Conservation (phyloP, 2,797 vertebrate genomes). For the Rhinatrema bivittatum region DNA sequence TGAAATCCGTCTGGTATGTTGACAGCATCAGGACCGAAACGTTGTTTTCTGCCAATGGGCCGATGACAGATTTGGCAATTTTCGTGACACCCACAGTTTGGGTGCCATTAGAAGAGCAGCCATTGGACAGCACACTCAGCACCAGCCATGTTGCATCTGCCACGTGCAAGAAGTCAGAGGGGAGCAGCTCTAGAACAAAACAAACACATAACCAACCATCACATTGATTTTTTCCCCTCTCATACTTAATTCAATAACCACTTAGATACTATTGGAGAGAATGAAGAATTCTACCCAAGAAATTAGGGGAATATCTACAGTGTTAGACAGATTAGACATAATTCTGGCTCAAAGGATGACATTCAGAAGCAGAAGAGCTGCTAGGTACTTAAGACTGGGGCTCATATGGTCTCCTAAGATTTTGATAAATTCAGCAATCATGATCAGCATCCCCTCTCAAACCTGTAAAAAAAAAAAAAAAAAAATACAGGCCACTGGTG, state of each 20-base stretch:
- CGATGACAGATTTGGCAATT: slow-evolving; percentile 90
- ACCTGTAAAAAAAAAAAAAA: too few species aligned
- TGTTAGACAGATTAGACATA: too few species aligned
- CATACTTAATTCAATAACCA: not conserved
- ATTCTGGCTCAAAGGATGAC: too few species aligned
- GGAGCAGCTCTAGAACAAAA: slow-evolving; percentile 71
- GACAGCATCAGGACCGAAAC: slow-evolving; percentile 96
- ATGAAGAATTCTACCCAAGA: too few species aligned
- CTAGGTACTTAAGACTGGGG: too few species aligned
- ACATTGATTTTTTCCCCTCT: not conserved
- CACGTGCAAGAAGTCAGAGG: slow-evolving; percentile 83
- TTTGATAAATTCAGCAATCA: too few species aligned
- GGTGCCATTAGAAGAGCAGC: slow-evolving; percentile 65
- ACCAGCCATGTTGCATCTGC: slow-evolving; percentile 87
- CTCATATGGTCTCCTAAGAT: too few species aligned
- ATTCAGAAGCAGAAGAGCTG: too few species aligned
- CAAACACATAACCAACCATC: not conserved
- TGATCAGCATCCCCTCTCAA: too few species aligned
- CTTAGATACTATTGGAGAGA: too few species aligned
- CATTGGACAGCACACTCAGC: slow-evolving; percentile 84
- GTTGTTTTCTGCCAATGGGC: slow-evolving; percentile 84
- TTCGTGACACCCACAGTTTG: slow-evolving; percentile 92
- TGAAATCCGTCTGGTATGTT: slow-evolving; percentile 95
- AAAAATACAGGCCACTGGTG: too few species aligned
- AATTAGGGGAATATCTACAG: too few species aligned